Base-by-base conservation (phyloP, 2,113 vertebrate genomes). In the Lycaon pictus region DNA sequence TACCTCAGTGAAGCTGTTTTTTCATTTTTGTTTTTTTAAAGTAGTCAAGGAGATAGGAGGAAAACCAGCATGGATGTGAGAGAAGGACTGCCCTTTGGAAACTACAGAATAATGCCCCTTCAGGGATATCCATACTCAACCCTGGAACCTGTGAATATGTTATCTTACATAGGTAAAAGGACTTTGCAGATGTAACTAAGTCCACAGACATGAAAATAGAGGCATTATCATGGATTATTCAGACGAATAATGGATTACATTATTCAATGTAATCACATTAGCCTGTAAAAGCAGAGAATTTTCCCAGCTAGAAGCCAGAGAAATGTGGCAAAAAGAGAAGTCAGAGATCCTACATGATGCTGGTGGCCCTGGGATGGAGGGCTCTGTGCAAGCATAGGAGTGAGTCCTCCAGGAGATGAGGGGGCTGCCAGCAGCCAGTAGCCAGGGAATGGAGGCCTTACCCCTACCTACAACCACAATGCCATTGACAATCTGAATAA, bases 321-420 rank as follows among this genome's bases (percentile, higher is more conserved):
- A 2, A 22, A 5, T 1, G 8, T 17, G 29, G 43, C 10, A 8
- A 7, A 29, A 48, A 43, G 25, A 37, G 51, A 82, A 43, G 19
- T 27, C 9, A 6, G 20, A 69, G 76, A 32, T 43, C 7, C 0
- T 1, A 11, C 23, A 9, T 25, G 1, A 3, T 0, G 0, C 0
- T 7, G 15, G 35, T 1, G 5, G 72, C 56, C 65, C 67, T 58
- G 65, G 60, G 25, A 17, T 22, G 43, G 3, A 7, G 22, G 5
- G 32, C 37, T 4, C 0, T 51, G 32, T 0, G 1, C 22, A 29
- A 23, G 13, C 16, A 0, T 32, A n/a, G 16, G 29, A 71, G 15
- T 7, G 37, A 74, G 51, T 56, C 22, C 74, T 84, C 58, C 22
- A 7, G 85, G 53, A 56, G 48, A 4, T 2, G 23, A 27, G 6